Evolutionary conservation across 2,113 vertebrate genomes (phyloP).

Genomic region (Cardinalis cardinalis): DNA sequence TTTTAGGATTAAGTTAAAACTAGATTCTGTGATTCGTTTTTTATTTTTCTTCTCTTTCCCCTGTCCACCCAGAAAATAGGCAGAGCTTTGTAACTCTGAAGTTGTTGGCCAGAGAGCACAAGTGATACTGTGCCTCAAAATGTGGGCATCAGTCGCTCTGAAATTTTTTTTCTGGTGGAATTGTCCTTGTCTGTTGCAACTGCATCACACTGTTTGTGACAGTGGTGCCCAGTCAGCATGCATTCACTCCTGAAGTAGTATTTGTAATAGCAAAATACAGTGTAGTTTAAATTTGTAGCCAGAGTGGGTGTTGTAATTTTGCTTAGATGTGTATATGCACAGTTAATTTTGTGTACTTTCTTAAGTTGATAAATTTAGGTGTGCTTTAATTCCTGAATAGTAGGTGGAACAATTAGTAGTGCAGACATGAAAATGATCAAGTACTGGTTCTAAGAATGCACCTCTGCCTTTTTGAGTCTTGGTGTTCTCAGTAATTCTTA

Average conservation of each 20-base stretch:
- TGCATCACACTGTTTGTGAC: neutral
- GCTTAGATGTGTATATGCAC: neutral
- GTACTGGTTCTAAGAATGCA: neutral
- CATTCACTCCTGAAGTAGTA: neutral
- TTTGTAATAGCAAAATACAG: neutral
- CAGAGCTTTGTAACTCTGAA: neutral
- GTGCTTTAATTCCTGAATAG: neutral
- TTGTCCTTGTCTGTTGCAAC: neutral
- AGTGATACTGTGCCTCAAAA: neutral
- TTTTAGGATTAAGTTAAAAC: neutral
- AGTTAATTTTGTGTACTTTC: neutral
- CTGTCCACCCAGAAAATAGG: fast-evolving
- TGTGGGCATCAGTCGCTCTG: neutral
- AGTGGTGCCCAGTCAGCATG: neutral
- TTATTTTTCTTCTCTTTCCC: neutral
- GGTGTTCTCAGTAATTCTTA: neutral
- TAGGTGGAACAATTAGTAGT: neutral
- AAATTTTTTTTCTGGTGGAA: neutral
- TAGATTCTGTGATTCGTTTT: neutral
- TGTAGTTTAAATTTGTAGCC: neutral
- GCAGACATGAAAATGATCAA: neutral
- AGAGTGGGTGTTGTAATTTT: neutral
- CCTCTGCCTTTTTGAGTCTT: neutral
- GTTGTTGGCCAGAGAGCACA: neutral
- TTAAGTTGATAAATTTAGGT: neutral